These are phyloP conservation scores for Acromyrmex heyeri DNA, from an alignment of 1,140 invertebrate genomes.

Conservation along the genomic window DNA sequence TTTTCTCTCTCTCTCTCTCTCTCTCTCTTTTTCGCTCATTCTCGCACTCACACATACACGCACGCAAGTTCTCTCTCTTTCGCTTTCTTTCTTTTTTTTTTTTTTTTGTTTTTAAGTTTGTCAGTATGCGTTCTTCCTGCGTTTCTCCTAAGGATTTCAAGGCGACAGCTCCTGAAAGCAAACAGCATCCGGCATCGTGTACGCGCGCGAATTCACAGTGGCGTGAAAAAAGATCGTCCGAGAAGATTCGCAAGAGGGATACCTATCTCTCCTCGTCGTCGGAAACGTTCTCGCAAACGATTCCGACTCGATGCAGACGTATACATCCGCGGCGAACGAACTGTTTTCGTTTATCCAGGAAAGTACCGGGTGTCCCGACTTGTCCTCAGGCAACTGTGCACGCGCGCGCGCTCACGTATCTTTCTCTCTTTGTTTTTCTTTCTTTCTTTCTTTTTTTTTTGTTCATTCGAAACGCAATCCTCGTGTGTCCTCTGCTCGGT, in stretches of 20 bases:
- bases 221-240: slow-evolving; percentile 48
- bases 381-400: slow-evolving; percentile 43
- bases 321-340: slow-evolving; percentile 1
- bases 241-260: slow-evolving; percentile 54
- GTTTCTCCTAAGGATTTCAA: slow-evolving; percentile 85
- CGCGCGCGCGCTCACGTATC: slow-evolving; percentile 17
- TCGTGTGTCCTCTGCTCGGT: slow-evolving; percentile 63
- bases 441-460: background rate
- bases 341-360: slow-evolving; percentile 2
- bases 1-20: slow-evolving; percentile 12
- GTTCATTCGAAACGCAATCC: slow-evolving; percentile 62
- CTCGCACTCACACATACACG: slow-evolving; percentile 42
- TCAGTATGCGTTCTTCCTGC: slow-evolving; percentile 79
- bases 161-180: slow-evolving; percentile 87
- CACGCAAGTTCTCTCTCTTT: slow-evolving; percentile 59
- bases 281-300: slow-evolving; percentile 29
- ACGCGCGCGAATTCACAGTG: slow-evolving; percentile 75
- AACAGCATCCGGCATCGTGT: slow-evolving; percentile 82
- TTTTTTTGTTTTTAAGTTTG: slow-evolving; percentile 54
- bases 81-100: slow-evolving; percentile 27
- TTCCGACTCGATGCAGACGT: slow-evolving; percentile 7
- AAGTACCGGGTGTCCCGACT: background rate
- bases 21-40: slow-evolving; percentile 47
- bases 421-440: slow-evolving; percentile 12
- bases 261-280: background rate